Evolutionary conservation across 2,888 invertebrate genomes (phyloP), one percentile per base, ranked within the genome.

Genomic region (Tiphia femorata): DNA sequence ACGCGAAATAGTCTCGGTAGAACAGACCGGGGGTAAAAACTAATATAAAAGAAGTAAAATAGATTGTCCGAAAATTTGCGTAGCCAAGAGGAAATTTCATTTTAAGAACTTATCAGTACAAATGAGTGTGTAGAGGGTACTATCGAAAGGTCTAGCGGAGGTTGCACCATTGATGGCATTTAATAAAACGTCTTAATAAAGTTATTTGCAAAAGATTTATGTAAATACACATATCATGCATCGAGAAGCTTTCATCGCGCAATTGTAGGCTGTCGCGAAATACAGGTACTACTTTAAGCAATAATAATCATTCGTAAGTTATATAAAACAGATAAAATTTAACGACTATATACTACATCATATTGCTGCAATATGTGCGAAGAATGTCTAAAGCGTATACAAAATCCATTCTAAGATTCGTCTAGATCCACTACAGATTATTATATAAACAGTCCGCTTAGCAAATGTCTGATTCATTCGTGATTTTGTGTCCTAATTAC

Each of bases 171-270:
- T 33, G 33, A 14, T 33, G 33, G 33, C 33, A 33, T 38, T 20
- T 41, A 12, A 19, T 21, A 23, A 35, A 7, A 40, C 17, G 27
- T 20, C 35, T 51, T 40, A 52, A 58, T 53, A 50, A 52, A 52
- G 64, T 67, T 62, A 64, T 65, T 62, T 70, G 62, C 68, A 63
- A 61, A 64, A 60, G 60, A 50, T 64, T 55, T 33, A 41, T 50
- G 58, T 55, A 41, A 53, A 64, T 52, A 35, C 46, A 54, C 44
- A 48, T 57, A 62, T 56, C 62, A 58, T 63, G 59, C 52, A 59
- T 58, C 49, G 49, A 53, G 40, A 57, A 63, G 61, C 35, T 54
- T 64, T 60, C 62, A 64, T 61, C 55, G 61, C 59, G 59, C 53
- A 51, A 48, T 51, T 51, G 54, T 49, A 62, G 62, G 65, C 65